phyloP scores from a whole-genome alignment of 2,888 invertebrate genomes.

The Ormyrus labotus region DNA sequence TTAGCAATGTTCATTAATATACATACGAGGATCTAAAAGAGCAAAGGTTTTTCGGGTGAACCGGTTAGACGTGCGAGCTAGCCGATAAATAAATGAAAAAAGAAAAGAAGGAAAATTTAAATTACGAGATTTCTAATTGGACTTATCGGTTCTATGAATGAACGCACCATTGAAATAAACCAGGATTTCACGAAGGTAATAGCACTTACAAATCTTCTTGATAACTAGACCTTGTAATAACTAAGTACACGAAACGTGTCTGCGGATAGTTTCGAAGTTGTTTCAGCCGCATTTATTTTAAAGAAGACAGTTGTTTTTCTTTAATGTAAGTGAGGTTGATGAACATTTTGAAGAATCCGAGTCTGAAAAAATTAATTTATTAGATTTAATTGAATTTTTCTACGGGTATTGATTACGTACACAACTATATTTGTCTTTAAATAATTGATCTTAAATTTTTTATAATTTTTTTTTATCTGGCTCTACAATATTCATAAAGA shows the following conservation, averaged over 20 bases:
- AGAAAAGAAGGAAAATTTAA: slow-evolving; percentile 20
- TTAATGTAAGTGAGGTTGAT: slow-evolving; percentile 34
- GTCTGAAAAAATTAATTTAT: slow-evolving; percentile 45
- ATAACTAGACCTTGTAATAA: slow-evolving; percentile 67
- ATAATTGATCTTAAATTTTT: too few relatives aligned
- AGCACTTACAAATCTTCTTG: slow-evolving; percentile 73
- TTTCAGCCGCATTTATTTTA: slow-evolving; percentile 14
- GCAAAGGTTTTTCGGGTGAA: background rate
- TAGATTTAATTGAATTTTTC: slow-evolving; percentile 8
- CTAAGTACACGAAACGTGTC: slow-evolving; percentile 47
- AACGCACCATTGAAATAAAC: slow-evolving; percentile 75
- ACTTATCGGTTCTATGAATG: slow-evolving; percentile 75
- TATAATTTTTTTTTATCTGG: too few relatives aligned
- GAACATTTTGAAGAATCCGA: slow-evolving; percentile 17
- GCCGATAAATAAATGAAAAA: slow-evolving; percentile 54
- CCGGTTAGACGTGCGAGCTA: slow-evolving; percentile 57
- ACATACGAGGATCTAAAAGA: slow-evolving; percentile 1
- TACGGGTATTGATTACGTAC: slow-evolving; percentile 21
- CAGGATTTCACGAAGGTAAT: slow-evolving; percentile 76
- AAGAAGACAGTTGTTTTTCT: background rate
- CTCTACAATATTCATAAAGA: too few relatives aligned
- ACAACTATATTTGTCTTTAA: too few relatives aligned
- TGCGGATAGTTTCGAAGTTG: slow-evolving; percentile 26
- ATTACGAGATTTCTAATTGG: slow-evolving; percentile 52
- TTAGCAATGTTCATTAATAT: slow-evolving; percentile 6